Percentiles rank a stretch among this genome's conserved stretches.
These are phyloP conservation scores for Bombus superbus DNA, from an alignment of 1,140 invertebrate genomes.

Conservation along the genomic window DNA sequence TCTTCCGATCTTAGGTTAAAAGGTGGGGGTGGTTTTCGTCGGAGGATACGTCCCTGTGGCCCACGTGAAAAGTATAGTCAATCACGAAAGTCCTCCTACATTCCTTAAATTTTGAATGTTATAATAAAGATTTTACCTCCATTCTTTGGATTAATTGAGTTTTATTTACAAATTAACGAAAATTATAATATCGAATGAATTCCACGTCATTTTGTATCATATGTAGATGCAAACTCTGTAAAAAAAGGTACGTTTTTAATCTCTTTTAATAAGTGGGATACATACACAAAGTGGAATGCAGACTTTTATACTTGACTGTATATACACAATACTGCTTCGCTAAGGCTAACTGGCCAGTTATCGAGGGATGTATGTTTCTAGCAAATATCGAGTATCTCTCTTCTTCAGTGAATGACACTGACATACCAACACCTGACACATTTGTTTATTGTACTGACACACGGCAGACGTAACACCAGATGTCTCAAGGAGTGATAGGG, in stretches of 20 bases:
- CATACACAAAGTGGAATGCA: background rate
- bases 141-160: background rate
- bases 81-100: background rate
- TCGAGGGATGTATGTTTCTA: background rate
- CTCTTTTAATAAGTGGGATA: background rate
- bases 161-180: no score
- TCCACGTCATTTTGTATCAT: background rate
- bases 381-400: background rate
- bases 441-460: background rate
- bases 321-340: background rate
- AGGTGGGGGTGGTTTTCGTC: background rate
- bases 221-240: background rate
- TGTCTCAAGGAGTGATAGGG: background rate
- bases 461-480: background rate
- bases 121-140: no score
- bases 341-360: background rate
- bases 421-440: background rate
- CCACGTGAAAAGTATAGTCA: constrained; percentile 32
- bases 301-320: background rate
- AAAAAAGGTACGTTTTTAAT: background rate
- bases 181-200: no score
- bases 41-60: constrained; percentile 13
- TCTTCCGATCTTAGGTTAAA: background rate
- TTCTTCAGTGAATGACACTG: background rate
- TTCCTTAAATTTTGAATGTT: background rate